Evolutionary conservation across 2,888 invertebrate genomes (phyloP).

Genomic region (Leuctra nigra): DNA sequence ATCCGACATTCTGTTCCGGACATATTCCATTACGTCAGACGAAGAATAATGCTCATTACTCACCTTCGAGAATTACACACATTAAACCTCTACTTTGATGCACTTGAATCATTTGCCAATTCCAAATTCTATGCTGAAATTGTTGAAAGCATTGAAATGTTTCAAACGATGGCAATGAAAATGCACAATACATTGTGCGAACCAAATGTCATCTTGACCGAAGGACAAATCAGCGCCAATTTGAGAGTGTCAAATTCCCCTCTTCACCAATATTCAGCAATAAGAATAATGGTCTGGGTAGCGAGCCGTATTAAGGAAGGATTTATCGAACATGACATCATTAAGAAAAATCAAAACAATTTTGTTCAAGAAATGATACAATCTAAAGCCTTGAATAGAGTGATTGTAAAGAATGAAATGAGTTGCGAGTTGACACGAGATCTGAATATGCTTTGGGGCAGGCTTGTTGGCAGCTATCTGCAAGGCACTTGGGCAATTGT

Average conservation of each 20-base stretch:
- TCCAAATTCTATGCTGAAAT: no score
- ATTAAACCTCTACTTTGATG: not conserved
- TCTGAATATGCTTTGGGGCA: slow-evolving; percentile 24
- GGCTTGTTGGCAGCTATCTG: slow-evolving; percentile 21
- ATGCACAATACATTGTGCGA: no score
- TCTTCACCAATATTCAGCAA: not conserved
- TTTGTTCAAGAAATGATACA: not conserved
- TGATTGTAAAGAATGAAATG: not conserved
- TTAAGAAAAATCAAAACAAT: not conserved
- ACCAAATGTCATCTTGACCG: no score
- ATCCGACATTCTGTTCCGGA: not conserved
- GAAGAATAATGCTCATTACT: not conserved
- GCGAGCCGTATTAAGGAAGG: not conserved
- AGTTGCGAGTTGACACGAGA: slow-evolving; percentile 21
- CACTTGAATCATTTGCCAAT: not conserved
- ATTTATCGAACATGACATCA: no score
- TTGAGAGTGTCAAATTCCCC: no score
- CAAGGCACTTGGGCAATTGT: slow-evolving; percentile 24
- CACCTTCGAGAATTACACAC: not conserved
- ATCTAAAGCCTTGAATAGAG: not conserved
- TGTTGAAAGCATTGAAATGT: no score
- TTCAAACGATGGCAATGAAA: no score
- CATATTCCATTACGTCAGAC: not conserved
- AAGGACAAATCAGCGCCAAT: no score
- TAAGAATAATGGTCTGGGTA: not conserved